phyloP scores from a whole-genome alignment of 2,113 vertebrate genomes.

The Tinamus guttatus region DNA sequence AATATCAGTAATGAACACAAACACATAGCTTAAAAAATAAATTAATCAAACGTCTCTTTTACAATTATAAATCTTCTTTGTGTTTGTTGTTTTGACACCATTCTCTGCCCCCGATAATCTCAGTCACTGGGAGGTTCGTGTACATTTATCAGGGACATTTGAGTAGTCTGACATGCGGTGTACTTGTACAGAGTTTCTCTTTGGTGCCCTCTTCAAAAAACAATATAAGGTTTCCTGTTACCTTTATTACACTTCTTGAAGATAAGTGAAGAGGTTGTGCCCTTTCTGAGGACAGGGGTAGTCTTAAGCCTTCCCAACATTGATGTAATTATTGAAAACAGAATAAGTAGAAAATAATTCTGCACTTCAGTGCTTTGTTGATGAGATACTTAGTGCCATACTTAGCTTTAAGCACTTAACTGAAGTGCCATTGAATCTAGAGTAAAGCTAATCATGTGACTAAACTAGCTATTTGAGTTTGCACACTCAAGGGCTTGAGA shows the following conservation, averaged over 20 bases:
- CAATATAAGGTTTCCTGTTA: not conserved
- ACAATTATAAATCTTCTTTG: not conserved
- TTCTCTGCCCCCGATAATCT: not conserved
- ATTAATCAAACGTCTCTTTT: not conserved
- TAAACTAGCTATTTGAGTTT: not conserved
- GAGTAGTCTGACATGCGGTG: rapidly evolving
- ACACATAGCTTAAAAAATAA: not conserved
- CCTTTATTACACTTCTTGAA: not conserved
- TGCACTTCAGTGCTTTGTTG: not conserved
- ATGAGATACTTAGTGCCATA: rapidly evolving
- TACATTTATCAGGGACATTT: not conserved
- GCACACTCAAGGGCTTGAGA: not conserved
- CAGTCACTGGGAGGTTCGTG: not conserved
- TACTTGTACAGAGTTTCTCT: not conserved
- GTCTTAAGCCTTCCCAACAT: not conserved
- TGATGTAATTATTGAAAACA: not conserved
- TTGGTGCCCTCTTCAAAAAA: not conserved
- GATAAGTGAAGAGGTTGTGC: not conserved
- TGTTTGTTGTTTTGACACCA: not conserved
- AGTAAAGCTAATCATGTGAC: not conserved
- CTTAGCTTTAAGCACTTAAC: not conserved
- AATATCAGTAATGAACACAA: not conserved
- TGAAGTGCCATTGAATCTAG: not conserved
- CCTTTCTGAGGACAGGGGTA: not conserved
- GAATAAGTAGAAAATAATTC: not conserved